A percentile compares a stretch with the other conserved stretches of the same genome.
Conservation (phyloP, 2,113 vertebrate species). For the Gavialis gangeticus region DNA sequence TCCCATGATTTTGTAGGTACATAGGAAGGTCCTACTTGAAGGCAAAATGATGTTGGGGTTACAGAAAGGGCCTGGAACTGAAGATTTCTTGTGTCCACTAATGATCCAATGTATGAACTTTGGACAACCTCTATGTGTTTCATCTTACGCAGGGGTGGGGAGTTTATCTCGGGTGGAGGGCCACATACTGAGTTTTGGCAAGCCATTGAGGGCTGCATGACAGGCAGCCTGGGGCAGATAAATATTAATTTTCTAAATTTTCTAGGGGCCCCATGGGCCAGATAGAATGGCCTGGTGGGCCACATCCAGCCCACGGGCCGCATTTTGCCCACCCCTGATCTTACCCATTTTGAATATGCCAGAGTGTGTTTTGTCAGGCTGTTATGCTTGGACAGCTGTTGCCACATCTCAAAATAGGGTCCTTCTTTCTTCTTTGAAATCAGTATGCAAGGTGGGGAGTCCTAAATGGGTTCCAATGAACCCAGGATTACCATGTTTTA, state of each 20-base stretch:
- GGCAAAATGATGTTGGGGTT: background rate
- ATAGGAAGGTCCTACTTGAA: background rate
- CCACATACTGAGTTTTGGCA: no score
- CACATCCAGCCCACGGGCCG: no score
- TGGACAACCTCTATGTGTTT: background rate
- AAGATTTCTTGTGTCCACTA: background rate
- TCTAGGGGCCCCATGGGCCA: no score
- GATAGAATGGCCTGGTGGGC: no score
- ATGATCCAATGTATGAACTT: background rate
- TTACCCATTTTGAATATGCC: background rate
- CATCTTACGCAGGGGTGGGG: background rate
- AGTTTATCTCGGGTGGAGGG: no score
- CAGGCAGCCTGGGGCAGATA: no score
- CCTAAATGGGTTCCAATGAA: background rate
- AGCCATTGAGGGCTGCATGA: no score
- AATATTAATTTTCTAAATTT: no score
- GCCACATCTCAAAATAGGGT: background rate
- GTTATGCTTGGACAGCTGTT: background rate
- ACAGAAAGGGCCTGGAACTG: background rate
- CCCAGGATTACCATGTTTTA: background rate
- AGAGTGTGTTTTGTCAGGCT: background rate
- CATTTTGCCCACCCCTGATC: background rate
- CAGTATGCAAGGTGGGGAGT: background rate
- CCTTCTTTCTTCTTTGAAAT: background rate
- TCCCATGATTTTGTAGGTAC: background rate